These are phyloP conservation scores for Cataglyphis hispanica DNA, from an alignment of 1,140 invertebrate species.

Conservation along the genomic window DNA sequence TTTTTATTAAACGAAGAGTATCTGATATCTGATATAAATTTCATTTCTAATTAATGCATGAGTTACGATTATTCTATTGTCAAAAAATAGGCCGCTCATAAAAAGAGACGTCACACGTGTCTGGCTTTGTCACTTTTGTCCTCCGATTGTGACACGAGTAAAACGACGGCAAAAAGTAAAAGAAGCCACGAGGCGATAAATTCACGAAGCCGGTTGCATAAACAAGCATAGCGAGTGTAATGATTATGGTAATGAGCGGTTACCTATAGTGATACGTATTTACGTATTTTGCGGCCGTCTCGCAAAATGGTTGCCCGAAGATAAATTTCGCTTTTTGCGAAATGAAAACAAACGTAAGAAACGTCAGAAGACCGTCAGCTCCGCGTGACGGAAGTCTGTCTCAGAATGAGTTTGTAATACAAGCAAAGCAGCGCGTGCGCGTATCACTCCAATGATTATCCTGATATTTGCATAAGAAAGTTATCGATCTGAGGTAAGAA, in stretches of 20 bases:
- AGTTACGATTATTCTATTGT: neutral
- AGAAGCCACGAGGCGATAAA: conserved; percentile 45
- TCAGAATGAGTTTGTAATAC: neutral
- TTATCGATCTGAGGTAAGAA: neutral
- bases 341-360: conserved; percentile 30
- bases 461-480: neutral
- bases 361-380: neutral
- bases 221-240: conserved; percentile 41
- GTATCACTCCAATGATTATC: neutral
- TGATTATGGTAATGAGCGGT: conserved; percentile 60
- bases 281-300: conserved; percentile 48
- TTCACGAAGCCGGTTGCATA: conserved; percentile 39
- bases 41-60: neutral
- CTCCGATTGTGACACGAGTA: conserved; percentile 38
- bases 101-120: conserved; percentile 9
- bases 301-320: conserved; percentile 28
- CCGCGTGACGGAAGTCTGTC: neutral
- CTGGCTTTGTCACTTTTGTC: conserved; percentile 37
- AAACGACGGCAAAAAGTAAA: conserved; percentile 28
- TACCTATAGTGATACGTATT: conserved; percentile 51
- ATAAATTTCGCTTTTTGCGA: conserved; percentile 14
- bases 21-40: neutral
- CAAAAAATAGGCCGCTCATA: neutral
- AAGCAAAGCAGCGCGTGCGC: too few species aligned
- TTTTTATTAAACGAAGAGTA: neutral